Conservation (phyloP, 1,140 invertebrate genomes). For the Cardiocondyla obscurior region DNA sequence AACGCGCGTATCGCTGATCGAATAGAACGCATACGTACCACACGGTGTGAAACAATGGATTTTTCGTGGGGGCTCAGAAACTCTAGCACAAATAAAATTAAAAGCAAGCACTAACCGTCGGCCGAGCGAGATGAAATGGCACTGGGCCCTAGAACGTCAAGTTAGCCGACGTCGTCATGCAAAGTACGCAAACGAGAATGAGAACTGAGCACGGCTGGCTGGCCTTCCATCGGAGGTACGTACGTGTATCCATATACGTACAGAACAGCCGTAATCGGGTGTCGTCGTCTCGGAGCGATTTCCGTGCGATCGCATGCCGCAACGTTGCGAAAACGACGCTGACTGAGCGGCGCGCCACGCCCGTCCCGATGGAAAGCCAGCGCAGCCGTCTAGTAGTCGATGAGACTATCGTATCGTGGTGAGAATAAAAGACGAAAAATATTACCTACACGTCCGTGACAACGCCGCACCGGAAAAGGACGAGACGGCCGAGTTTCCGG, state of each 20-base stretch:
- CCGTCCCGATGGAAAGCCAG: conserved; percentile 67
- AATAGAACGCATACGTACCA: conserved; percentile 12
- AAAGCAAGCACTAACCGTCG: conserved; percentile 10
- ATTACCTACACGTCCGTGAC: conserved; percentile 72
- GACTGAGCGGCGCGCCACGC: conserved; percentile 43
- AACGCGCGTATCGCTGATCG: neutral
- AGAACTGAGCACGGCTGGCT: neutral
- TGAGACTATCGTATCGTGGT: conserved; percentile 63
- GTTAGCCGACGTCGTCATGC: conserved; percentile 48
- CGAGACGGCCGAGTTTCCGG: conserved; percentile 49
- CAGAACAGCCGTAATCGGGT: too few relatives aligned
- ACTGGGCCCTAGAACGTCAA: neutral
- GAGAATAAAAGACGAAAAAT: conserved; percentile 75
- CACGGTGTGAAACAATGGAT: neutral
- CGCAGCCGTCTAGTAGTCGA: conserved; percentile 55
- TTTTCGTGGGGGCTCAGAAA: conserved; percentile 41
- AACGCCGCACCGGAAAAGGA: conserved; percentile 77
- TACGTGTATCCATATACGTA: too few relatives aligned
- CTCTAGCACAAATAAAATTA: conserved; percentile 19
- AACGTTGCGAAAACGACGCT: neutral
- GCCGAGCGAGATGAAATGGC: neutral
- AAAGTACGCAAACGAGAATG: conserved; percentile 35
- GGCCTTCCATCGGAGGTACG: conserved; percentile 56
- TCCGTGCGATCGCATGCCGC: neutral
- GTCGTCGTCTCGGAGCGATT: neutral